These are phyloP conservation scores for Tretioscincus oriximinensis DNA, from an alignment of 2,113 vertebrate species.

Conservation along the genomic window DNA sequence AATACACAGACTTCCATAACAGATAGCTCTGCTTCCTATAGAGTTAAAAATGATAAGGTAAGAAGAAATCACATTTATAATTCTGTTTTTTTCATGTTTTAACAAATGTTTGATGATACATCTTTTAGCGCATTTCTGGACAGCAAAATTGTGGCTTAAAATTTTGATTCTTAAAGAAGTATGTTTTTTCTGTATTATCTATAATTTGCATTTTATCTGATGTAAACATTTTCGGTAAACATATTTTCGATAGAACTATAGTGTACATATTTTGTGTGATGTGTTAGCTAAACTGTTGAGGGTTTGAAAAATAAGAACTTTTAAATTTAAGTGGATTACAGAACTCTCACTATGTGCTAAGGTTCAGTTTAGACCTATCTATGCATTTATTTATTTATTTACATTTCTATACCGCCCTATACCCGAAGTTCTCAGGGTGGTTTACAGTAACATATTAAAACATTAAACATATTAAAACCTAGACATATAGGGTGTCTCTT, in stretches of 20 bases:
- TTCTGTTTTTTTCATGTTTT: no score
- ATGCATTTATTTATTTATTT: no score
- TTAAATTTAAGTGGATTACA: neutral
- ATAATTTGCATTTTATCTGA: no score
- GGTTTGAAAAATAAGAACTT: neutral
- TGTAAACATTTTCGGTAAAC: neutral
- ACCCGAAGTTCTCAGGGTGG: no score
- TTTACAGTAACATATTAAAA: no score
- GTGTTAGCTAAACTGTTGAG: neutral
- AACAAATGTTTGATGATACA: neutral
- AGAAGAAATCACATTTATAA: conserved; percentile 12
- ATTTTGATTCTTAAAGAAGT: no score
- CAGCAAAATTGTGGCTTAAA: no score
- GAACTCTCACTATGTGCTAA: no score
- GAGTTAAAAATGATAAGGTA: conserved; percentile 79
- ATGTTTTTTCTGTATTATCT: no score
- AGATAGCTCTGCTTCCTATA: conserved; percentile 82
- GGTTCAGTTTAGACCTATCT: neutral
- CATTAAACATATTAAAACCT: no score
- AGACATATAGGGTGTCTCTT: neutral
- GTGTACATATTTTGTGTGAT: neutral
- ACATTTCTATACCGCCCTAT: no score
- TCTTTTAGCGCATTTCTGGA: neutral
- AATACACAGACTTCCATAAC: conserved; percentile 87
- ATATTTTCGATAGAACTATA: neutral